Evolutionary conservation across 2,113 vertebrate species (phyloP).

Genomic region (Rynchops niger): DNA sequence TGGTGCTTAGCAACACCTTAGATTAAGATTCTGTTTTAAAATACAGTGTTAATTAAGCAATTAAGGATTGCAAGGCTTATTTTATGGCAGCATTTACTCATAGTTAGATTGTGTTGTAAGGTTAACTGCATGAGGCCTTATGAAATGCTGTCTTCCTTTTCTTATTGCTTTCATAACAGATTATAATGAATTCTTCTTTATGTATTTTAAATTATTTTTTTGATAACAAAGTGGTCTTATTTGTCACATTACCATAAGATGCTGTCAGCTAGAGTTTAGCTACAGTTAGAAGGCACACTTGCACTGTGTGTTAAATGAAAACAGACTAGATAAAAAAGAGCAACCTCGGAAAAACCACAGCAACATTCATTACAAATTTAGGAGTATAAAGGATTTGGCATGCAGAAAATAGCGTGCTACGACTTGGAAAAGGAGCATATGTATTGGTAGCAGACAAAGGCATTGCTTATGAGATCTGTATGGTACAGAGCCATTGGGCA

Average conservation of each 20-base stretch:
- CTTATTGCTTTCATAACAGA: background rate
- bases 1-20: background rate
- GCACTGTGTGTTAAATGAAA: background rate
- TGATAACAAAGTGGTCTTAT: background rate
- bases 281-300: background rate
- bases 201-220: background rate
- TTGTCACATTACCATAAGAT: background rate
- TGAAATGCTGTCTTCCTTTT: background rate
- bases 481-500: background rate
- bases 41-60: constrained; percentile 48
- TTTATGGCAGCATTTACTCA: constrained; percentile 48
- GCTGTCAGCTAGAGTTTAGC: background rate
- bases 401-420: background rate
- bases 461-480: fast-evolving
- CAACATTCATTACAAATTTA: background rate
- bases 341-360: background rate
- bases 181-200: background rate
- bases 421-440: background rate
- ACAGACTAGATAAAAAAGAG: background rate
- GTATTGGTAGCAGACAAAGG: background rate
- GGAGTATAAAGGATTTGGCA: background rate
- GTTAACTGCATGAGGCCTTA: background rate
- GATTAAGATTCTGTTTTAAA: constrained; percentile 25
- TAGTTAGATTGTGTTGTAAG: constrained; percentile 1
- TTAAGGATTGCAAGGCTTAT: constrained; percentile 21